These are phyloP conservation scores for Eulemur rubriventer DNA, from an alignment of 2,797 vertebrate genomes.

Conservation along the genomic window DNA sequence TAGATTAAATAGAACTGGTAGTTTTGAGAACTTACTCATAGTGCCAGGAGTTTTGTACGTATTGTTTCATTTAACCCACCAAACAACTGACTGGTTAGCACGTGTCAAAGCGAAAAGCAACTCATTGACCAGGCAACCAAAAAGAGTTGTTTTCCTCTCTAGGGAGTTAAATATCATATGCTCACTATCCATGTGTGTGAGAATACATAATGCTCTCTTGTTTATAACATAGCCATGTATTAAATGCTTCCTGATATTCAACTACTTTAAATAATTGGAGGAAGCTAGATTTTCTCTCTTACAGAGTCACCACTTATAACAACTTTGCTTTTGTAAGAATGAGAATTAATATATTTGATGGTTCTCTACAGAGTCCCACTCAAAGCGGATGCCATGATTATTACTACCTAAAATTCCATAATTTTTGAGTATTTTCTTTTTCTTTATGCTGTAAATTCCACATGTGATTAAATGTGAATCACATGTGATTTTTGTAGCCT, in stretches of 20 bases:
- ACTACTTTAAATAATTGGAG: background rate
- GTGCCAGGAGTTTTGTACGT: background rate
- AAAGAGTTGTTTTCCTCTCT: background rate
- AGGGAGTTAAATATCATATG: background rate
- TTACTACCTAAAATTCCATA: background rate
- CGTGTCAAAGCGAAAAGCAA: background rate
- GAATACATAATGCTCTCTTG: background rate
- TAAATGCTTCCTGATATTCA: background rate
- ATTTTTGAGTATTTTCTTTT: background rate
- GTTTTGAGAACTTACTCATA: background rate
- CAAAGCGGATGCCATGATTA: background rate
- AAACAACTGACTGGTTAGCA: background rate
- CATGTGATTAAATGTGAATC: background rate
- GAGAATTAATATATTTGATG: background rate
- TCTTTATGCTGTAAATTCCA: background rate
- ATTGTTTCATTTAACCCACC: background rate
- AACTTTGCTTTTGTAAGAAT: background rate
- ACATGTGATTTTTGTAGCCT: background rate
- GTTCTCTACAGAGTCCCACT: background rate
- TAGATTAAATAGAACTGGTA: background rate
- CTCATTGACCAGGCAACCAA: background rate
- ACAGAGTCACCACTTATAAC: background rate
- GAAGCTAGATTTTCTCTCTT: background rate
- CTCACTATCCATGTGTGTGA: background rate
- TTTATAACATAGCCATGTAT: background rate